These are phyloP conservation scores for Ochropacha duplaris DNA, from an alignment of 2,888 invertebrate genomes.

Conservation along the genomic window DNA sequence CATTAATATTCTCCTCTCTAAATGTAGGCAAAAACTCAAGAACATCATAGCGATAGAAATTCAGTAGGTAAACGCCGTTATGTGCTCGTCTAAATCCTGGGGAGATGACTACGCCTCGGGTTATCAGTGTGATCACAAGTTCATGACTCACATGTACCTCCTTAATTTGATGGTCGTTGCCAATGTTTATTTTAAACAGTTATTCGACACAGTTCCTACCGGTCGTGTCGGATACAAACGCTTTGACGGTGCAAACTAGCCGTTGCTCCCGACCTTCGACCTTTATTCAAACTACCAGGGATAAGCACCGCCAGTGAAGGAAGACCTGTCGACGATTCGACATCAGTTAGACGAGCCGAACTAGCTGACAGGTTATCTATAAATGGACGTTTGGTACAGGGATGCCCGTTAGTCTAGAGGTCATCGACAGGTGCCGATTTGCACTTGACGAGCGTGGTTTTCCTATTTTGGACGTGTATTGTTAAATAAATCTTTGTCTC, in stretches of 20 bases:
- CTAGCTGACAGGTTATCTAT: constrained; percentile 28
- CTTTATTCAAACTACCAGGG: constrained; percentile 70
- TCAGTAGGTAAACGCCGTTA: not conserved
- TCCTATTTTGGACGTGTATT: constrained; percentile 74
- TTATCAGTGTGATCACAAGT: constrained; percentile 22
- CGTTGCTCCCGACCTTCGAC: constrained; percentile 74
- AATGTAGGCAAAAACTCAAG: not conserved
- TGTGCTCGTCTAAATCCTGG: not conserved
- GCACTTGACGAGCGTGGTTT: constrained; percentile 71
- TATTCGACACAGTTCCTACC: constrained; percentile 68
- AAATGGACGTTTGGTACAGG: constrained; percentile 44
- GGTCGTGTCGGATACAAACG: constrained; percentile 32
- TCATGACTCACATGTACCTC: constrained; percentile 49
- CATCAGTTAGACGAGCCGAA: constrained; percentile 14
- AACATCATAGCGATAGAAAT: not conserved
- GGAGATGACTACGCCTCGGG: constrained; percentile 13
- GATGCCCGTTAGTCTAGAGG: constrained; percentile 73
- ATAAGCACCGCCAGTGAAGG: constrained; percentile 47
- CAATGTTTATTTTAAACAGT: constrained; percentile 74
- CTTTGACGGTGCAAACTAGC: constrained; percentile 66
- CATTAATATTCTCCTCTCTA: not conserved
- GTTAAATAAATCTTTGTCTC: constrained; percentile 61
- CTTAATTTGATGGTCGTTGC: constrained; percentile 70
- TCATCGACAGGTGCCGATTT: constrained; percentile 79
- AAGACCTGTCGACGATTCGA: constrained; percentile 29